Evolutionary conservation across 2,113 vertebrate genomes (phyloP).

Genomic region (Elaphurus davidianus): DNA sequence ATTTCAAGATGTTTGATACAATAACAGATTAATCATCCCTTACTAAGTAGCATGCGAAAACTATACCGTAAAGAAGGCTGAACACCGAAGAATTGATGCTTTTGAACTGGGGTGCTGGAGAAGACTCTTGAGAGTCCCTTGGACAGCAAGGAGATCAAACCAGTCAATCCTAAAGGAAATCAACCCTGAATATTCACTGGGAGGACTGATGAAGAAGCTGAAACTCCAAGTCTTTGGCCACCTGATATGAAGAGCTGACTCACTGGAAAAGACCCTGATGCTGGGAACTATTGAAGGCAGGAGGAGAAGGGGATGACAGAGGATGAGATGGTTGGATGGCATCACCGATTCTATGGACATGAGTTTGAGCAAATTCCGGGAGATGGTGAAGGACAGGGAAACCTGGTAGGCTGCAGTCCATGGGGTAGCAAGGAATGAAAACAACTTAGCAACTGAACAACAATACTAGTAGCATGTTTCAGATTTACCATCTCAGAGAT

Average conservation of each 20-base stretch:
- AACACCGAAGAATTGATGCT: not conserved
- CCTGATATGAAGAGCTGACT: not conserved
- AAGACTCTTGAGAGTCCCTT: not conserved
- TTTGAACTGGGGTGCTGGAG: not conserved
- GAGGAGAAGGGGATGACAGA: not conserved
- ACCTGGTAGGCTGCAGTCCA: not conserved
- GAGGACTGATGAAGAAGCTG: not conserved
- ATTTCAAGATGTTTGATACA: not conserved
- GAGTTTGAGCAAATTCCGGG: not conserved
- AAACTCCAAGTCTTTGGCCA: not conserved
- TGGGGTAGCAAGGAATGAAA: not conserved
- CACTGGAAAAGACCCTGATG: not conserved
- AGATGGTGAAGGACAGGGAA: not conserved
- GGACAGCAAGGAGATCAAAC: not conserved
- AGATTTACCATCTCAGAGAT: not conserved
- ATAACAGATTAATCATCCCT: constrained; percentile 35
- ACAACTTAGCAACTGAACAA: not conserved
- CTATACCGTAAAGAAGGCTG: not conserved
- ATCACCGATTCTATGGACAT: not conserved
- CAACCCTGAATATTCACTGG: not conserved
- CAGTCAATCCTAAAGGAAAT: not conserved
- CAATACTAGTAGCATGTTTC: not conserved
- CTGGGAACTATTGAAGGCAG: not conserved
- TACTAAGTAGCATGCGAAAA: not conserved
- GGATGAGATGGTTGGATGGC: not conserved